Conservation (phyloP, 1,140 invertebrate species). For the Notospermus geniculatus region DNA sequence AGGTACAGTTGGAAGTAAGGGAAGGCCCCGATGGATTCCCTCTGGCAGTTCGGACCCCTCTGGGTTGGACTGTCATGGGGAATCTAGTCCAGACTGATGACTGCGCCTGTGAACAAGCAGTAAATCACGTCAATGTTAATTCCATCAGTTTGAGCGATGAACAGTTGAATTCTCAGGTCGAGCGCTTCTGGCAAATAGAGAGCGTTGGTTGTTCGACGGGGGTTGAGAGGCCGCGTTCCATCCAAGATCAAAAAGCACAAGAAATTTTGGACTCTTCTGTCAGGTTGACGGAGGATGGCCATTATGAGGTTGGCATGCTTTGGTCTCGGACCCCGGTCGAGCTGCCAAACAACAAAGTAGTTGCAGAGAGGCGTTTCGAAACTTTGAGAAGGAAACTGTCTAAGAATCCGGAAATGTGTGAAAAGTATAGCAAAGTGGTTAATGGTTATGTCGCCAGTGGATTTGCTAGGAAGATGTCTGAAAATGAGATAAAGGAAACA, state of each 20-base stretch:
- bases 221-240: neutral
- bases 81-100: neutral
- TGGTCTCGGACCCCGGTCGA: neutral
- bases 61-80: conserved; percentile 8
- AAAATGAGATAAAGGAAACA: neutral
- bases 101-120: no score
- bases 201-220: neutral
- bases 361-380: neutral
- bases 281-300: neutral
- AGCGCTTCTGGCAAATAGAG: conserved; percentile 2
- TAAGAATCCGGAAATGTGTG: neutral
- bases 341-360: neutral
- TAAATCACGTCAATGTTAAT: neutral
- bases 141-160: no score
- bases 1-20: no score
- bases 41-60: neutral
- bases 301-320: conserved; percentile 6
- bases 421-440: neutral
- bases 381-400: neutral
- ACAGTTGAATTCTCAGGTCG: neutral
- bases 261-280: neutral
- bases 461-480: neutral
- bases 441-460: neutral
- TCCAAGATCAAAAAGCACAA: neutral
- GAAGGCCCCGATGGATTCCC: neutral